A percentile compares a stretch with the other conserved stretches of the same genome.
Evolutionary conservation across 1,140 invertebrate genomes (phyloP).

Genomic region (Mylabris phalerata): DNA sequence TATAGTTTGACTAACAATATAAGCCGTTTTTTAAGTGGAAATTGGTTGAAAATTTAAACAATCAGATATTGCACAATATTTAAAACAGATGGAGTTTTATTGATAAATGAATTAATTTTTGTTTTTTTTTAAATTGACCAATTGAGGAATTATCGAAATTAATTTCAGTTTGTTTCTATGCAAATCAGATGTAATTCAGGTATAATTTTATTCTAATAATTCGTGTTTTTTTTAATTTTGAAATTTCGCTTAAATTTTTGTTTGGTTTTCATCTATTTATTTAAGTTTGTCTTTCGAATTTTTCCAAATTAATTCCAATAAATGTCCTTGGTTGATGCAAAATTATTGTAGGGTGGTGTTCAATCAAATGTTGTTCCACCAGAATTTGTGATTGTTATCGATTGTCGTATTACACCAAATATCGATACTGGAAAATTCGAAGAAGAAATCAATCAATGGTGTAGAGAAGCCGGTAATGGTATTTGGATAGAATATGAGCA

Average conservation of each 20-base stretch:
- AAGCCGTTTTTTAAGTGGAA: too few species aligned
- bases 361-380: constrained; percentile 88
- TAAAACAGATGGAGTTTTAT: too few species aligned
- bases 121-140: too few species aligned
- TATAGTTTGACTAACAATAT: too few species aligned
- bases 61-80: too few species aligned
- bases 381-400: constrained; percentile 69
- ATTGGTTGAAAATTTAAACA: too few species aligned
- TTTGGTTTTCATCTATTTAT: too few species aligned
- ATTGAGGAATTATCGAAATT: background rate
- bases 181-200: constrained; percentile 9
- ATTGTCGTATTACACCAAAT: constrained; percentile 67
- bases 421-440: constrained; percentile 68
- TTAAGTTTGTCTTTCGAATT: background rate
- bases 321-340: background rate
- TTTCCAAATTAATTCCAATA: background rate
- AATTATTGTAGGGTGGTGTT: constrained; percentile 65
- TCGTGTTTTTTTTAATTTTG: background rate
- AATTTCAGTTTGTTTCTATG: constrained; percentile 2
- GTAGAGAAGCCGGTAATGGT: constrained; percentile 70
- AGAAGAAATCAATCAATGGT: constrained; percentile 67
- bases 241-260: too few species aligned
- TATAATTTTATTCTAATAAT: constrained; percentile 8
- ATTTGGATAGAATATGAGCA: constrained; percentile 69
- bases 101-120: too few species aligned